phyloP scores from a whole-genome alignment of 1,140 invertebrate genomes.

The Penaeus chinensis region DNA sequence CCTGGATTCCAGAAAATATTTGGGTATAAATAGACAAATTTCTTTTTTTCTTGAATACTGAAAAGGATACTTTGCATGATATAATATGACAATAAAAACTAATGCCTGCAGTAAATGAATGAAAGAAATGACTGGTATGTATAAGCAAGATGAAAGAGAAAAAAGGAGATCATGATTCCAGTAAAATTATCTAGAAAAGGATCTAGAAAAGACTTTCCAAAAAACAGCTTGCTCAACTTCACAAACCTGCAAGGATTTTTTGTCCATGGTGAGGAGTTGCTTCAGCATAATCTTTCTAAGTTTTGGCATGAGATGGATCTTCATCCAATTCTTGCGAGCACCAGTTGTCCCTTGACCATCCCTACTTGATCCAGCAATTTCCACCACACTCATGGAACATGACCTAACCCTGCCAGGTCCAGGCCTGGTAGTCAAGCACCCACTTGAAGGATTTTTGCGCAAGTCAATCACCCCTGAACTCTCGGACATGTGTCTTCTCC shows the following conservation, averaged over 20 bases:
- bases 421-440: constrained; percentile 10
- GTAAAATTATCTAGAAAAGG: no score
- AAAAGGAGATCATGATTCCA: no score
- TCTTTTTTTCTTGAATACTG: not conserved
- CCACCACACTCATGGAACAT: constrained; percentile 58
- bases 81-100: no score
- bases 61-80: no score
- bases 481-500: constrained; percentile 49
- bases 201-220: no score
- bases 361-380: constrained; percentile 14
- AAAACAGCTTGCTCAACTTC: not conserved
- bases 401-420: constrained; percentile 41
- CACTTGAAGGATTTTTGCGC: constrained; percentile 34
- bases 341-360: not conserved
- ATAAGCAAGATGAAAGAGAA: no score
- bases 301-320: constrained; percentile 46
- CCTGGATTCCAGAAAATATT: constrained; percentile 23
- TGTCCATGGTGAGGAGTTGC: constrained; percentile 63
- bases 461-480: constrained; percentile 56
- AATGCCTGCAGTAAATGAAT: no score
- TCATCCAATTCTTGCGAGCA: constrained; percentile 22
- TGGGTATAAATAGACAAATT: not conserved
- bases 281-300: constrained; percentile 59
- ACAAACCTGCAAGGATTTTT: constrained; percentile 61
- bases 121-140: no score